Evolutionary conservation across 2,797 vertebrate genomes (phyloP).

Genomic region (Schizothorax lantsangensis): DNA sequence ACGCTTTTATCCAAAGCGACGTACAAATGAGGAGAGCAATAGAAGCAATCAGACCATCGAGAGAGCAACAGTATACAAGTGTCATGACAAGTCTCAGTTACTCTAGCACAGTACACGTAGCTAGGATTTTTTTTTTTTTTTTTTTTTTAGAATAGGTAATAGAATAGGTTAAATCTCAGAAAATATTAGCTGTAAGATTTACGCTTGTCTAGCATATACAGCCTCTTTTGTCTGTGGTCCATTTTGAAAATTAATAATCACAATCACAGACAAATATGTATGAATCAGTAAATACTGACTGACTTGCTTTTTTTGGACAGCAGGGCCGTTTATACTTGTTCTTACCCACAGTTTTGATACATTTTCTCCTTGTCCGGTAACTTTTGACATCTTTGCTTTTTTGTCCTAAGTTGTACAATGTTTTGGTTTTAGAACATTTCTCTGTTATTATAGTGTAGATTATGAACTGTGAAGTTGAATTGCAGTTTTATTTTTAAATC

Average conservation of each 20-base stretch:
- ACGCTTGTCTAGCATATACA: conserved; percentile 3
- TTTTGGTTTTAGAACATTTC: conserved; percentile 8
- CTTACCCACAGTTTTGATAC: conserved; percentile 15
- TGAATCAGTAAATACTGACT: not conserved
- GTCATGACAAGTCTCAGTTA: too few relatives aligned
- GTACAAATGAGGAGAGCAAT: too few relatives aligned
- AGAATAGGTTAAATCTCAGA: conserved; percentile 37
- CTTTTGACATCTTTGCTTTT: not conserved
- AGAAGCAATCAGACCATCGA: too few relatives aligned
- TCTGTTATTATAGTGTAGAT: not conserved
- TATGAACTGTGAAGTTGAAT: not conserved
- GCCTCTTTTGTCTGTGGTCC: not conserved
- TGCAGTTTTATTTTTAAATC: not conserved
- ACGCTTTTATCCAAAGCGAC: too few relatives aligned
- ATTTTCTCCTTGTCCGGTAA: not conserved
- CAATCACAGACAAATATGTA: not conserved
- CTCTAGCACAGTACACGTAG: too few relatives aligned
- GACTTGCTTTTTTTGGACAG: not conserved
- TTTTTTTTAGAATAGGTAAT: too few relatives aligned
- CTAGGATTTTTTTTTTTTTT: too few relatives aligned
- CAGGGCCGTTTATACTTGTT: not conserved
- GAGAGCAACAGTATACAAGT: too few relatives aligned
- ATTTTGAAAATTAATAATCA: not conserved
- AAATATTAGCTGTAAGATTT: not conserved
- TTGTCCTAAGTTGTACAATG: not conserved